Percentiles rank a stretch among this genome's conserved stretches.
Conservation (phyloP, 2,888 invertebrate genomes). For the Parnassius apollo region DNA sequence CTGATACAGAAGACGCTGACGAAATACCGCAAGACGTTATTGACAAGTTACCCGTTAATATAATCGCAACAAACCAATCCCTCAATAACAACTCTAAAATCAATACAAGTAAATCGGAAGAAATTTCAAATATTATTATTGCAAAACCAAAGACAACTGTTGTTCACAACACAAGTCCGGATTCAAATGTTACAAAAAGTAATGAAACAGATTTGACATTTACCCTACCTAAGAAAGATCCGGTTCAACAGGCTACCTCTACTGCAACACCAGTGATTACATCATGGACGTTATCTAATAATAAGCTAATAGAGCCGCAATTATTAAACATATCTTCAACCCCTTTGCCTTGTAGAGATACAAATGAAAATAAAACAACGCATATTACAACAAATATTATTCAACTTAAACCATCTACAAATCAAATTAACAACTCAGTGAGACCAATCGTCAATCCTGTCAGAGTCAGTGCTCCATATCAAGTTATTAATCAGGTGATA, state of each 20-base stretch:
- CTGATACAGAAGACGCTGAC: conserved; percentile 89
- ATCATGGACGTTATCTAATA: conserved; percentile 77
- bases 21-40: conserved; percentile 75
- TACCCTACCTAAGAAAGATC: conserved; percentile 50
- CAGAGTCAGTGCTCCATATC: conserved; percentile 65
- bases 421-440: conserved; percentile 50
- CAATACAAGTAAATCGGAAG: conserved; percentile 61
- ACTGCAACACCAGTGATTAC: conserved; percentile 79
- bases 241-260: conserved; percentile 59
- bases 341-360: conserved; percentile 48
- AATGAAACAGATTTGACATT: conserved; percentile 51
- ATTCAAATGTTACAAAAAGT: conserved; percentile 51
- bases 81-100: conserved; percentile 47
- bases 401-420: conserved; percentile 63
- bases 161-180: conserved; percentile 43
- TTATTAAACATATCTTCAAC: conserved; percentile 58
- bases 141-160: conserved; percentile 64
- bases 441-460: conserved; percentile 60
- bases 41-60: conserved; percentile 61
- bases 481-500: conserved; percentile 69
- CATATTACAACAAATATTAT: conserved; percentile 69
- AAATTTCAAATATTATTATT: conserved; percentile 63
- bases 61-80: conserved; percentile 60
- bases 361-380: conserved; percentile 58
- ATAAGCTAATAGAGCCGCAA: conserved; percentile 67